Evolutionary conservation across 2,888 invertebrate genomes (phyloP).

Genomic region (Arctia plantaginis): DNA sequence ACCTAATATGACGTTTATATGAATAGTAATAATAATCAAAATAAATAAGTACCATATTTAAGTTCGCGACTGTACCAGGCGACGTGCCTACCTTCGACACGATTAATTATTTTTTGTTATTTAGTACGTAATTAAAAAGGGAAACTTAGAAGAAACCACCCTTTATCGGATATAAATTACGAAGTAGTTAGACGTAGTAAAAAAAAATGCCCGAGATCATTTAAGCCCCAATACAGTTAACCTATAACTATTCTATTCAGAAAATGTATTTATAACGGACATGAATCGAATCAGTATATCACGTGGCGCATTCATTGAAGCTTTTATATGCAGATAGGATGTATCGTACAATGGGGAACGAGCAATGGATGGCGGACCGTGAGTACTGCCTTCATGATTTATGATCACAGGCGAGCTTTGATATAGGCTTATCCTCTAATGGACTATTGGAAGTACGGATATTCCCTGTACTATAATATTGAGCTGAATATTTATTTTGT

Average conservation of each 20-base stretch:
- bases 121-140: not conserved
- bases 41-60: too few relatives aligned
- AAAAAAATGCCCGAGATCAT: conserved; percentile 39
- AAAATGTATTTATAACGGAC: conserved; percentile 43
- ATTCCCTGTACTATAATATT: conserved; percentile 38
- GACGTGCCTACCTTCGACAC: not conserved
- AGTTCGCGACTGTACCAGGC: not conserved
- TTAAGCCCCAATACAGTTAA: conserved; percentile 39
- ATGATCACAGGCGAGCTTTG: conserved; percentile 42
- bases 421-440: conserved; percentile 53
- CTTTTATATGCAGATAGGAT: conserved; percentile 40
- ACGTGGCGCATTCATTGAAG: conserved; percentile 51
- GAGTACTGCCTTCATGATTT: conserved; percentile 44
- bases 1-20: not conserved
- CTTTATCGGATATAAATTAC: not conserved
- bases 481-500: conserved; percentile 16
- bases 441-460: conserved; percentile 43
- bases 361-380: conserved; percentile 38
- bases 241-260: conserved; percentile 51
- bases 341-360: conserved; percentile 44
- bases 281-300: conserved; percentile 52
- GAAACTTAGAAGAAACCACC: not conserved
- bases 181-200: conserved; percentile 2
- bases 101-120: not conserved
- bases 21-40: too few relatives aligned